phyloP scores from a whole-genome alignment of 2,888 invertebrate genomes.

The Malacosoma neustria region DNA sequence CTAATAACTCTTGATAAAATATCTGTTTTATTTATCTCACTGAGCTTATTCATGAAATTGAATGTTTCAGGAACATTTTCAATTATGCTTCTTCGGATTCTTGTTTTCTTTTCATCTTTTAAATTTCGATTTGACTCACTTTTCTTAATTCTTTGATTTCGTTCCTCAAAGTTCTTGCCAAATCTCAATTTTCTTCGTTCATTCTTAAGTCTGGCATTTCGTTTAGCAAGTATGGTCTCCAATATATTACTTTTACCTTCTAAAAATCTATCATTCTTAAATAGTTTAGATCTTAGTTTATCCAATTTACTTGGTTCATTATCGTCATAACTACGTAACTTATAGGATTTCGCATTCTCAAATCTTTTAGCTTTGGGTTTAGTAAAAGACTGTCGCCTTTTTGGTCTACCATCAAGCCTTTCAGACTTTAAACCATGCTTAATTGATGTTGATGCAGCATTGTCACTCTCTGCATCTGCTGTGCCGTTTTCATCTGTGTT shows the following conservation, averaged over 20 bases:
- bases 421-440: slow-evolving; percentile 9
- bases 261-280: not conserved
- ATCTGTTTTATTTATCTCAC: not conserved
- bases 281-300: slow-evolving; percentile 1
- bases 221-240: slow-evolving; percentile 8
- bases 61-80: not conserved
- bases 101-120: slow-evolving; percentile 4
- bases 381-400: slow-evolving; percentile 4
- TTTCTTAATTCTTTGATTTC: slow-evolving; percentile 2
- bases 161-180: slow-evolving; percentile 9
- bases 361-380: not conserved
- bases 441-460: not conserved
- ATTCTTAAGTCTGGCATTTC: slow-evolving; percentile 8
- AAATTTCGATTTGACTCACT: slow-evolving; percentile 4
- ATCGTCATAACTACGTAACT: not conserved
- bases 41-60: not conserved
- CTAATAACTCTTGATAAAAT: not conserved
- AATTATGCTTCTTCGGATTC: slow-evolving; percentile 9
- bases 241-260: slow-evolving; percentile 1
- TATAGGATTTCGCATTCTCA: not conserved
- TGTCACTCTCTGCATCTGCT: not conserved
- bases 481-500: not conserved
- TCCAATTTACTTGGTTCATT: slow-evolving; percentile 1
- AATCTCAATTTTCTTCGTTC: slow-evolving; percentile 9
- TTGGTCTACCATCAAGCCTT: slow-evolving; percentile 8